Evolutionary conservation across 2,797 vertebrate species (phyloP).

Genomic region (Ateles fusciceps): DNA sequence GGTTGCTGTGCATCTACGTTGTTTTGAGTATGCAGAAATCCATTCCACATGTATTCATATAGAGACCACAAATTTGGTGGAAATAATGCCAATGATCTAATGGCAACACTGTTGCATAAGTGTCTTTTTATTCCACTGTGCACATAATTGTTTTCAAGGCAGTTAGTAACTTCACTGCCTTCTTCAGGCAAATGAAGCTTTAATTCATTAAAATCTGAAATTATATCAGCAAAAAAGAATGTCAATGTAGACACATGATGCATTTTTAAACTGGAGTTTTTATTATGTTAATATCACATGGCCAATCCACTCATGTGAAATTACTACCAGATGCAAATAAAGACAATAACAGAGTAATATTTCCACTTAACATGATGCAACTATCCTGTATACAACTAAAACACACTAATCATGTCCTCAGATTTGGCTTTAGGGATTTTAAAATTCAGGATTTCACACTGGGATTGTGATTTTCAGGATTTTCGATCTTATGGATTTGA

Average conservation of each 20-base stretch:
- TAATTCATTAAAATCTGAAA: neutral
- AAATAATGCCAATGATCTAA: neutral
- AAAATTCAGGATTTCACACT: neutral
- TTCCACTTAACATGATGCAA: neutral
- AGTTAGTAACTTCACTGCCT: neutral
- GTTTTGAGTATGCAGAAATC: neutral
- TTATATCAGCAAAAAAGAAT: neutral
- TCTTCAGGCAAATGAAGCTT: neutral
- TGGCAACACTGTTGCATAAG: neutral
- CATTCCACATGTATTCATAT: neutral
- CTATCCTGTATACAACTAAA: neutral
- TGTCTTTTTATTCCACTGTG: neutral
- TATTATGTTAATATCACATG: neutral
- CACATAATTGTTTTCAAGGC: neutral
- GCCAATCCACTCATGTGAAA: neutral
- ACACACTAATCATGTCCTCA: neutral
- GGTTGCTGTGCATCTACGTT: neutral
- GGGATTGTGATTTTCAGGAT: neutral
- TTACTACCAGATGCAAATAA: neutral
- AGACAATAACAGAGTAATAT: neutral
- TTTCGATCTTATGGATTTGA: neutral
- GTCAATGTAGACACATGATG: neutral
- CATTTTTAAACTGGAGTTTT: neutral
- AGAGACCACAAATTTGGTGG: neutral
- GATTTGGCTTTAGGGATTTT: neutral